phyloP scores from a whole-genome alignment of 2,888 invertebrate genomes.

The Polyploca ridens region DNA sequence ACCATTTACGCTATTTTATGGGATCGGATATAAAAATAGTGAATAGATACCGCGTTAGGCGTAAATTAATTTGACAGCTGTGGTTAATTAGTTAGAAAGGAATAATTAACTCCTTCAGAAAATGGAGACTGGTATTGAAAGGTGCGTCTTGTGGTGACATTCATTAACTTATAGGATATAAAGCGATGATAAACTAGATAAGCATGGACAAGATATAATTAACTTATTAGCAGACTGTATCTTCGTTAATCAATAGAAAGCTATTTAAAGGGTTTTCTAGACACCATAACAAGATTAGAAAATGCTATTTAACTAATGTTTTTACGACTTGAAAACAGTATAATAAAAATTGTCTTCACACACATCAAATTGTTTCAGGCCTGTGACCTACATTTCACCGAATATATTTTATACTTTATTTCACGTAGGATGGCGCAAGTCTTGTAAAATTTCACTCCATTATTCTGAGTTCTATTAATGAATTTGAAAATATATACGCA shows the following conservation, averaged over 20 bases:
- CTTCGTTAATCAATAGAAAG: constrained; percentile 5
- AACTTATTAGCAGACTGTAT: not conserved
- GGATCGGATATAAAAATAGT: not conserved
- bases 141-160: not conserved
- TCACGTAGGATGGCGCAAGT: no score
- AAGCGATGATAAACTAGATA: constrained; percentile 1
- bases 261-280: not conserved
- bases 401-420: no score
- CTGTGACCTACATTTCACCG: no score
- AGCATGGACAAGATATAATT: constrained; percentile 1
- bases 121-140: constrained; percentile 1
- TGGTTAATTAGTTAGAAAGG: constrained; percentile 2
- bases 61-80: constrained; percentile 7
- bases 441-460: no score
- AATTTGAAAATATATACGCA: no score
- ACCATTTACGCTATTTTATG: constrained; percentile 7
- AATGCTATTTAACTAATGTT: not conserved
- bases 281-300: not conserved
- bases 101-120: constrained; percentile 5
- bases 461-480: no score
- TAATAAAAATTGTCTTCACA: no score
- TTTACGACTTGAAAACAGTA: no score
- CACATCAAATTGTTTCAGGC: no score
- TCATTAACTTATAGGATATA: constrained; percentile 1
- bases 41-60: constrained; percentile 6